A percentile compares a stretch with the other conserved stretches of the same genome.
Conservation (phyloP, 2,113 vertebrate genomes). For the Hippopotamus amphibius region DNA sequence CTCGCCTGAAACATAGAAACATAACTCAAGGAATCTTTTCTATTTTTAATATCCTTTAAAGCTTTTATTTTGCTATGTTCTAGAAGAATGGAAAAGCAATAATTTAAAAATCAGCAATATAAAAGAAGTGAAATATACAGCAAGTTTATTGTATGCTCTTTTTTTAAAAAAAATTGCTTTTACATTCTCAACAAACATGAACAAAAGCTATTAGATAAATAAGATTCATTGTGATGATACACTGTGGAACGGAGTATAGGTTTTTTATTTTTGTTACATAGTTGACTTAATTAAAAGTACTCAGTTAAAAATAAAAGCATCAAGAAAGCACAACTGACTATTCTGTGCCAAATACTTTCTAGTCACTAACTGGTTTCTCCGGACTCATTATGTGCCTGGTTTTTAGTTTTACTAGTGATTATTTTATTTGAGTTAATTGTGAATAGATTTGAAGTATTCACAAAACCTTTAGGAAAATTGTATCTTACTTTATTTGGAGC, state of each 20-base stretch:
- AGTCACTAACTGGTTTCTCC: background rate
- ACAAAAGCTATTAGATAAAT: background rate
- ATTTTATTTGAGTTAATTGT: conserved; percentile 53
- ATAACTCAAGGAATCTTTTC: background rate
- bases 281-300: background rate
- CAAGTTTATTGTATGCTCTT: background rate
- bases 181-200: background rate
- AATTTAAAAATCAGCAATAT: conserved; percentile 31
- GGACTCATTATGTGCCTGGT: background rate
- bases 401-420: conserved; percentile 40
- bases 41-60: conserved; percentile 42
- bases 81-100: background rate
- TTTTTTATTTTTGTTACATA: background rate
- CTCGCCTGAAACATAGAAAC: background rate
- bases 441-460: background rate
- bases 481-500: background rate
- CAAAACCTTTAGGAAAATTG: background rate
- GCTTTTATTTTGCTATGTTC: background rate
- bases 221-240: background rate
- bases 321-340: background rate
- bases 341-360: background rate
- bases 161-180: background rate
- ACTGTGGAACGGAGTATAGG: background rate
- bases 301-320: background rate
- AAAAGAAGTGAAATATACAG: background rate